phyloP scores from a whole-genome alignment of 2,888 invertebrate genomes.

The Dioctria linearis region DNA sequence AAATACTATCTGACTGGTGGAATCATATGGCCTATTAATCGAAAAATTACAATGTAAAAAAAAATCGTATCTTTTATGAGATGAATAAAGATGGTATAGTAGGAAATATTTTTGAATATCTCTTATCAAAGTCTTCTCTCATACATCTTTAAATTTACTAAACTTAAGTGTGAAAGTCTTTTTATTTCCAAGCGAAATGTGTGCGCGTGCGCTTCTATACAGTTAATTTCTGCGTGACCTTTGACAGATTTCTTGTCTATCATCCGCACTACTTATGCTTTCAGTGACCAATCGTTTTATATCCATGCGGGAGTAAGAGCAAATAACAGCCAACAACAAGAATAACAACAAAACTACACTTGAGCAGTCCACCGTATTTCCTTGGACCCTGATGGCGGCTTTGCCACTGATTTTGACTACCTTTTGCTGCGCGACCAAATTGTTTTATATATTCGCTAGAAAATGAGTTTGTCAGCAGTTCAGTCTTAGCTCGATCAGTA shows the following conservation, averaged over 20 bases:
- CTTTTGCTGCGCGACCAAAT: constrained; percentile 29
- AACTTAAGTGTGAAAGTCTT: neutral
- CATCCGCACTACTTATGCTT: neutral
- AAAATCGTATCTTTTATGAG: too few relatives aligned
- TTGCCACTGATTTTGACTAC: constrained; percentile 41
- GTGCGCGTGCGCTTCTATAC: neutral
- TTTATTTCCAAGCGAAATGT: neutral
- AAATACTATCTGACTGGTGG: too few relatives aligned
- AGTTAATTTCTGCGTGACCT: constrained; percentile 4
- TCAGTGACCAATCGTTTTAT: neutral
- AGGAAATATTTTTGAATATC: too few relatives aligned
- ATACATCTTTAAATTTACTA: too few relatives aligned
- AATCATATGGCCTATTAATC: too few relatives aligned
- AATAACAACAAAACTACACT: too few relatives aligned
- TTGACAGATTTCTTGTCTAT: neutral
- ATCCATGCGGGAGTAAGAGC: constrained; percentile 24
- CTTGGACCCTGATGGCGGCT: constrained; percentile 30
- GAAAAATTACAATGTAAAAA: too few relatives aligned
- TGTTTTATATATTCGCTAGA: constrained; percentile 57
- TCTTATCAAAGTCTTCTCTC: too few relatives aligned
- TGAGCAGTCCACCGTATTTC: constrained; percentile 19
- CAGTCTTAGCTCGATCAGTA: constrained; percentile 58
- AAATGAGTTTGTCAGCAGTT: constrained; percentile 45
- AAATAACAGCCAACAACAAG: neutral
- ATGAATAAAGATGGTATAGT: too few relatives aligned